Evolutionary conservation across 2,888 invertebrate species (phyloP), one percentile per base, ranked within the genome.

Genomic region (Nemoura dubitans): DNA sequence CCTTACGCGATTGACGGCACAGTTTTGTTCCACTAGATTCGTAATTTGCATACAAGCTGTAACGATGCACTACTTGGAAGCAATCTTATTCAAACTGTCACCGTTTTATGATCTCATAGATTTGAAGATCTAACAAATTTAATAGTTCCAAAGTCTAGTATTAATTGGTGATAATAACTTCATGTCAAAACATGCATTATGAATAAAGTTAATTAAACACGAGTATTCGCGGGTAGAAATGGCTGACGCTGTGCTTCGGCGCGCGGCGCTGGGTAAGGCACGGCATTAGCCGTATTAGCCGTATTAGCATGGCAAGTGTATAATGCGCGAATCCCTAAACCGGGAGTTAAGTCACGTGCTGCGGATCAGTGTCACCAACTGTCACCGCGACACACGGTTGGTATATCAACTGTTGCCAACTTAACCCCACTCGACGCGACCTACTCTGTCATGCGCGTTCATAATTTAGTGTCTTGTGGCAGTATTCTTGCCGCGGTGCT

Each of bases 291-390:
- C 10, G n/a, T 42, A n/a, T 83, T 83, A 30, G 36, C 30, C 1
- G 28, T 14, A 84, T 84, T 84, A 84, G 84, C 84, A 76, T 84
- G 27, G 84, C 43, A 84, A 84, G 43, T 84, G 76, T 29, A 81
- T 81, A 59, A 29, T 78, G 84, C 27, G 76, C 25, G 87, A 87
- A 87, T 87, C 87, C 87, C 83, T 29, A 29, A 36, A 30, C 82
- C 85, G 21, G 28, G 83, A 27, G 80, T 30, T 82, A 27, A 86
- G 87, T 85, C 87, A 87, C 87, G 87, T 87, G 78, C 85, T 80
- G 29, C 59, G 87, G 87, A 80, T 87, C 85, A 87, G 82, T 85
- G 85, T 85, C 87, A 76, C 83, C 85, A 83, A 82, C 43, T 86
- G 86, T 81, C 81, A 81, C 30, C 78, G 28, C 84, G 84, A 76